Evolutionary conservation across 2,888 invertebrate genomes (phyloP), one percentile per base, ranked within the genome.

Genomic region (Liopterus haemorrhoidalis): DNA sequence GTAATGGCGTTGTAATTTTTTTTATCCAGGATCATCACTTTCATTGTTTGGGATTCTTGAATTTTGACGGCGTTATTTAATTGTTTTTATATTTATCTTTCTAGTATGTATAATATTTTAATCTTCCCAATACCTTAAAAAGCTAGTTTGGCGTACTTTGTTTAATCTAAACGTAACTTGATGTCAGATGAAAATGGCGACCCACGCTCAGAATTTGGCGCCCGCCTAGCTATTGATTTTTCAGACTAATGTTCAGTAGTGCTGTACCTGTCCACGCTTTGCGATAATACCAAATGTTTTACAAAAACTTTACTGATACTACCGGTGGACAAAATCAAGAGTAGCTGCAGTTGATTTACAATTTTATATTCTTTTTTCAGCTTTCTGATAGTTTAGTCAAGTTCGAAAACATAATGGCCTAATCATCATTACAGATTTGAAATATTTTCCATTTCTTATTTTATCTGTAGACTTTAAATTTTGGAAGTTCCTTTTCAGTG

Each of bases 221-320:
- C 47, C 47, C 47, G 54, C n/a, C n/a, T n/a, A n/a, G n/a, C 56
- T 60, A 59, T 51, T 57, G 38, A 55, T 53, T 55, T 50, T 53
- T 54, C 49, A 47, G 43, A 33, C 37, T 43, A 30, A 11, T 42
- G 6, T 41, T 25, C 28, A 27, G 31, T 31, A 25, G 30, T n/a
- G 45, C 45, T 45, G 45, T 45, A 45, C 39, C 37, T 20, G 45
- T 45, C 45, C 38, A 21, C 45, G 45, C 39, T 45, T 38, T 45
- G 20, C 45, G 45, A 45, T 45, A 45, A 45, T 45, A 39, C 39
- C 43, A 44, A 44, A 44, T 37, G 20, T 40, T 41, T 31, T 44
- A 25, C 28, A 28, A 30, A 36, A 43, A 35, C 27, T 28, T 43
- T 21, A 31, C 27, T 44, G 37, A 38, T 22, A 25, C 24, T 36